Evolutionary conservation across 2,113 vertebrate species (phyloP).

Genomic region (Nothocercus nigrocapillus): DNA sequence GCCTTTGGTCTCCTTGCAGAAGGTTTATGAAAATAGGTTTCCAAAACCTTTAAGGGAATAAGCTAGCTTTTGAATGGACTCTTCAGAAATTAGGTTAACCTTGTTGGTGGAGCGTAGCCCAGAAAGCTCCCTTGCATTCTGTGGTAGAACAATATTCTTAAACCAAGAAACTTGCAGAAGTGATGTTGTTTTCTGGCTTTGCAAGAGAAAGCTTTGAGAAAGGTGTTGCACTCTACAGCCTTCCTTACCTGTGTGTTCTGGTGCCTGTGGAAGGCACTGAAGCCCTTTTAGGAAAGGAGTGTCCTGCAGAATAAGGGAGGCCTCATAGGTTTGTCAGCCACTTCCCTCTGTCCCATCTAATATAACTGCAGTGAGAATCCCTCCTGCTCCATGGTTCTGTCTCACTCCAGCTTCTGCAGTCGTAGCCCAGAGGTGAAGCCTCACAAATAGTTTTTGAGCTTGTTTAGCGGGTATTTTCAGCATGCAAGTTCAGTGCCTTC

Average conservation of each 20-base stretch:
- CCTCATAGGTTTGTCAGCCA: not conserved
- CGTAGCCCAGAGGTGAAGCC: not conserved
- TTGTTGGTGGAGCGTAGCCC: not conserved
- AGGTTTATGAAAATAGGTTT: not conserved
- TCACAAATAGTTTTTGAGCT: not conserved
- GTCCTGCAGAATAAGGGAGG: not conserved
- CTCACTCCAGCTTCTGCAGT: not conserved
- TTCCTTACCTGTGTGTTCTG: not conserved
- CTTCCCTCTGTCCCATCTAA: no score
- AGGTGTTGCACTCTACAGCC: not conserved
- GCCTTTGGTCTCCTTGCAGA: not conserved
- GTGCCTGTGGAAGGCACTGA: not conserved
- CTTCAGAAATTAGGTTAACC: not conserved
- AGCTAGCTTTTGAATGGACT: not conserved
- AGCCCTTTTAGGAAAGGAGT: not conserved
- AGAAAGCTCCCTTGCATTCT: not conserved
- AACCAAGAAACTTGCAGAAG: not conserved
- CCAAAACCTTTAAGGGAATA: not conserved
- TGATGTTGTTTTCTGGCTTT: not conserved
- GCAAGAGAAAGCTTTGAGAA: not conserved
- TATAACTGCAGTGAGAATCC: not conserved
- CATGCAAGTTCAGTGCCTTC: not conserved
- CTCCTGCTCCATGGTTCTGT: not conserved
- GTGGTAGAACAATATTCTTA: not conserved
- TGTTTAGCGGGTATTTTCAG: not conserved